Base-by-base conservation (phyloP, 2,888 invertebrate genomes). In the Bombyx huttoni region DNA sequence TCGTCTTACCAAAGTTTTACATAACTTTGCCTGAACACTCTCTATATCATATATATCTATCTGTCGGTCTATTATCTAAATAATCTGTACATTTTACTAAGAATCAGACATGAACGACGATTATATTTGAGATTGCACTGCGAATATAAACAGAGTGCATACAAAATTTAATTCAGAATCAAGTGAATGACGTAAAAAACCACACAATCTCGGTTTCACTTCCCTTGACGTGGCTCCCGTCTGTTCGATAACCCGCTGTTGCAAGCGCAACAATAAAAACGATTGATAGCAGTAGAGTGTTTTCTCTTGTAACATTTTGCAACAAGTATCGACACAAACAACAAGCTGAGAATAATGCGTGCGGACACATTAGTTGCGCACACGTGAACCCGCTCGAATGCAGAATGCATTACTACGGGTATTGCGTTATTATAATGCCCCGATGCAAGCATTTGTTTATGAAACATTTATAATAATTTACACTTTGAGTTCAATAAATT, bases 221-320 rank as follows among this genome's bases (percentile, higher is more conserved):
- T 49, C 50, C 46, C 35, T 9, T 52, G 46, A 54, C 13, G 46
- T 52, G 45, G 51, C 45, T 47, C 34, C 40, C 33, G 12, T 52
- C 45, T 50, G 47, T 50, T 50, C 34, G 46, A n/a, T 49, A 47
- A 45, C 35, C 12, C 24, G 49, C n/a, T 48, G n/a, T 9, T 34
- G 24, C 12, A 54, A 48, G 24, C 35, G 47, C 13, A 46, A 50
- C 50, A 56, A 59, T 54, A 54, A 57, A 56, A 50, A 51, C 34
- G 47, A 46, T 51, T 51, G n/a, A 13, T 34, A 40, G 40, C 40
- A 40, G 40, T 49, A 24, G 24, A 12, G 8, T 45, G 3, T 50
- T 10, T 14, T 13, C n/a, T 52, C 46, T 52, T 49, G 14, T 13
- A 48, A 52, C 47, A 40, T 14, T 5, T 45, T 12, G 35, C 10